phyloP scores from a whole-genome alignment of 1,140 invertebrate genomes.

The Caerostris extrusa region DNA sequence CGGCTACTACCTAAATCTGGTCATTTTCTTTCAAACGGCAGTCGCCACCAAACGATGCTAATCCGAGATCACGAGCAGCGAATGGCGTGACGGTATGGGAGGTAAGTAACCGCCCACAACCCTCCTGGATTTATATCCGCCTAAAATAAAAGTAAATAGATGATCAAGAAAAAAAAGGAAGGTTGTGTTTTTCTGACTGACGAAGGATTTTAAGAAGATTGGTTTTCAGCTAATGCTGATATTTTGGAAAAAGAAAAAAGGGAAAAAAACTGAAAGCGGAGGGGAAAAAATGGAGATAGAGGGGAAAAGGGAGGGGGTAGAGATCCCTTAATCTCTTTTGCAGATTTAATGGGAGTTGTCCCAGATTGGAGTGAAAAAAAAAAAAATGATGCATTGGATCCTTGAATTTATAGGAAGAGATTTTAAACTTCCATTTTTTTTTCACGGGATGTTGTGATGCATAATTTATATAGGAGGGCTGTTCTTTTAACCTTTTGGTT shows the following conservation, averaged over 20 bases:
- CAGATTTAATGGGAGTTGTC: slow-evolving; percentile 18
- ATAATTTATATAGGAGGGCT: too few relatives aligned
- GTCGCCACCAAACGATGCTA: slow-evolving; percentile 13
- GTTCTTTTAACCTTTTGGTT: too few relatives aligned
- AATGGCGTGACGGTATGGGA: slow-evolving; percentile 21
- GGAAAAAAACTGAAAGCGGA: neutral
- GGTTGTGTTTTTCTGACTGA: neutral
- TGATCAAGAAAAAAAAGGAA: neutral
- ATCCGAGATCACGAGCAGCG: slow-evolving; percentile 29
- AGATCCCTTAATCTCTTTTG: neutral
- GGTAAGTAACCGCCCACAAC: neutral
- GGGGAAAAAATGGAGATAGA: neutral
- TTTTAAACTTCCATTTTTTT: too few relatives aligned
- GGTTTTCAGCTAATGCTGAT: slow-evolving; percentile 27
- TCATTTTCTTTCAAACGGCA: neutral
- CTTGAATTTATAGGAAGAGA: too few relatives aligned
- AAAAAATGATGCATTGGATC: too few relatives aligned
- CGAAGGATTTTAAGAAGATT: slow-evolving; percentile 18
- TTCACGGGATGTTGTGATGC: too few relatives aligned
- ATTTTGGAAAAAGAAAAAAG: neutral
- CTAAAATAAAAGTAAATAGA: slow-evolving; percentile 14
- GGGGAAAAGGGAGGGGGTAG: neutral
- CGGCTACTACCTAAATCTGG: neutral
- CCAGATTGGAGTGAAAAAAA: neutral
- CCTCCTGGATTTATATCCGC: neutral